Percentiles rank a stretch among this genome's conserved stretches.
phyloP scores from a whole-genome alignment of 1,140 invertebrate genomes.

The Centruroides vittatus region DNA sequence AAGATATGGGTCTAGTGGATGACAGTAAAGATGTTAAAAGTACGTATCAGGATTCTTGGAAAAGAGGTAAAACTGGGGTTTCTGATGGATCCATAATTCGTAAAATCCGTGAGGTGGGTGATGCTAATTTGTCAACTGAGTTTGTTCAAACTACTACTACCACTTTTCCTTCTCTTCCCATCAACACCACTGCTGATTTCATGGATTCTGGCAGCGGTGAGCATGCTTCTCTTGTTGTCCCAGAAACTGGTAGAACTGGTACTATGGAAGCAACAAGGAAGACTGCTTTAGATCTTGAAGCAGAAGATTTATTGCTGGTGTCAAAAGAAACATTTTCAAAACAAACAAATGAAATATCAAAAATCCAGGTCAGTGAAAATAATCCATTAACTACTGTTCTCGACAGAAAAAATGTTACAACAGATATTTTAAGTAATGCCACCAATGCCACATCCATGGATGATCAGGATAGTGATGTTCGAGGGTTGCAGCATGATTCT shows the following conservation, averaged over 20 bases:
- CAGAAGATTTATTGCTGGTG: too few relatives aligned
- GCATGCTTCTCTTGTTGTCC: background rate
- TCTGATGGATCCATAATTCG: background rate
- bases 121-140: background rate
- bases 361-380: too few relatives aligned
- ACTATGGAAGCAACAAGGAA: background rate
- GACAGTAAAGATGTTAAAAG: slow-evolving; percentile 16
- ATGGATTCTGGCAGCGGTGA: slow-evolving; percentile 9
- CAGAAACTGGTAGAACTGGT: slow-evolving; percentile 4
- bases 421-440: too few relatives aligned
- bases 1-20: slow-evolving; percentile 13
- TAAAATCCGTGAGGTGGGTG: slow-evolving; percentile 6
- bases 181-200: background rate
- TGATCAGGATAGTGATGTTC: background rate
- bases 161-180: background rate
- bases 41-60: slow-evolving; percentile 9
- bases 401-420: too few relatives aligned
- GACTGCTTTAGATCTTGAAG: too few relatives aligned
- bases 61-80: slow-evolving; percentile 5
- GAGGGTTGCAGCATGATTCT: background rate
- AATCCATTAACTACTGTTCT: too few relatives aligned
- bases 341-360: too few relatives aligned
- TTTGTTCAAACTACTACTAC: background rate
- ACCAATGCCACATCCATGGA: too few relatives aligned
- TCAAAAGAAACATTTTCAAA: too few relatives aligned